Conservation (phyloP, 1,140 invertebrate genomes). For the Frieseomelitta varia region DNA sequence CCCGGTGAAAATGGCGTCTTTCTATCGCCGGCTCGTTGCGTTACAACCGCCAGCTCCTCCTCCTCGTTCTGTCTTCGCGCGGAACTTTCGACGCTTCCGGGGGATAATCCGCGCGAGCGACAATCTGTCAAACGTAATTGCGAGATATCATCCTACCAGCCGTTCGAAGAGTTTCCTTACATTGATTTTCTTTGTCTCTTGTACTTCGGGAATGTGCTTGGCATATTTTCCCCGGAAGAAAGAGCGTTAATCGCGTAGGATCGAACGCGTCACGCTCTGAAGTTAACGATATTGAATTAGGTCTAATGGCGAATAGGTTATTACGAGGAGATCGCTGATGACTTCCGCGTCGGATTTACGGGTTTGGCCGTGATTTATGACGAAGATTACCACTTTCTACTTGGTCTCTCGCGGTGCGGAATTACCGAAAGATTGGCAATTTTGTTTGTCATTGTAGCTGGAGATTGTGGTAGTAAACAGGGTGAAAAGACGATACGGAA, state of each 20-base stretch:
- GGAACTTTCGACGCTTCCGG: slow-evolving; percentile 17
- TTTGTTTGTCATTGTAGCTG: neutral
- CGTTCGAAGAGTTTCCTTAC: no score
- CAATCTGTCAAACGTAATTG: slow-evolving; percentile 27
- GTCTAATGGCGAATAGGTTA: neutral
- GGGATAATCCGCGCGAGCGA: slow-evolving; percentile 23
- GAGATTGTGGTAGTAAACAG: neutral
- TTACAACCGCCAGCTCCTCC: slow-evolving; percentile 6
- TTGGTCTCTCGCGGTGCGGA: neutral
- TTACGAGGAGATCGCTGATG: neutral
- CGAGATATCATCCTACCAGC: neutral
- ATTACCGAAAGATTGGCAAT: neutral
- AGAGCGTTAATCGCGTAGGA: neutral
- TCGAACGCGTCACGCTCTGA: slow-evolving; percentile 1
- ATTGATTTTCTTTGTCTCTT: neutral
- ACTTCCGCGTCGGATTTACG: neutral
- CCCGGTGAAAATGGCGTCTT: slow-evolving; percentile 34
- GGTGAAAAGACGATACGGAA: neutral
- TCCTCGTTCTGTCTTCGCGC: slow-evolving; percentile 22
- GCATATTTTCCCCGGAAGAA: no score
- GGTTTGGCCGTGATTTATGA: slow-evolving; percentile 1
- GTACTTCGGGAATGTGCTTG: no score
- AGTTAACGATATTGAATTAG: neutral
- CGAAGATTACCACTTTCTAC: neutral
- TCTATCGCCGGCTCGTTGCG: slow-evolving; percentile 33